Base-by-base conservation (phyloP, 2,113 vertebrate genomes). In the Anser cygnoides region DNA sequence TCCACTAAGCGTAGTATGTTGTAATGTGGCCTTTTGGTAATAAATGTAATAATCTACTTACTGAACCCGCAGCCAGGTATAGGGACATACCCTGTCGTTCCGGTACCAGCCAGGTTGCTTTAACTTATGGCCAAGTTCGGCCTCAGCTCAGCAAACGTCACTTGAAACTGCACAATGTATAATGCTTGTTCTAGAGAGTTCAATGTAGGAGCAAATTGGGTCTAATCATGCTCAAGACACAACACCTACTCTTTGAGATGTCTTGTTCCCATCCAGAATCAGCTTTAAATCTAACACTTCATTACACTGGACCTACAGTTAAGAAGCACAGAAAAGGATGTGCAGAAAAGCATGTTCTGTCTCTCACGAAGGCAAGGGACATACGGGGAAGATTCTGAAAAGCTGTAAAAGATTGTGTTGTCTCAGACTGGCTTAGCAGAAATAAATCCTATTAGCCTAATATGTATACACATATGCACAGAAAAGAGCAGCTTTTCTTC, bases 391-490 rank as follows among this genome's bases (percentile, higher is more conserved):
- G 74, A 68, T 57, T 70, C 54, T 61, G 43, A 74, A 87, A 86
- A 59, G 54, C 84, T 81, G 46, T n/a, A 49, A 50, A 81, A 61
- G 55, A 31, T 68, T 3, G 58, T 62, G 50, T 61, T 78, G 85
- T 80, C 86, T 78, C 82, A 76, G 89, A 77, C 55, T 35, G 26
- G 67, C 49, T 93, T 62, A 95, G 77, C 46, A 87, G 83, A 95
- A 95, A 94, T 87, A 92, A 55, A 93, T 91, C 76, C 87, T 81
- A 49, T 75, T 92, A 93, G 54, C 71, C 66, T 62, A 92, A 77
- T 58, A 76, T 57, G 13, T 35, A 50, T 43, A 68, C 52, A 79
- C 52, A 77, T 6, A 71, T 33, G 43, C 73, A 78, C 3, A 68
- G 68, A 68, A 83, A 81, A 66, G n/a, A 72, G 31, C 46, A 95